Conservation (phyloP, 2,113 vertebrate genomes). For the Cheilinus undulatus region DNA sequence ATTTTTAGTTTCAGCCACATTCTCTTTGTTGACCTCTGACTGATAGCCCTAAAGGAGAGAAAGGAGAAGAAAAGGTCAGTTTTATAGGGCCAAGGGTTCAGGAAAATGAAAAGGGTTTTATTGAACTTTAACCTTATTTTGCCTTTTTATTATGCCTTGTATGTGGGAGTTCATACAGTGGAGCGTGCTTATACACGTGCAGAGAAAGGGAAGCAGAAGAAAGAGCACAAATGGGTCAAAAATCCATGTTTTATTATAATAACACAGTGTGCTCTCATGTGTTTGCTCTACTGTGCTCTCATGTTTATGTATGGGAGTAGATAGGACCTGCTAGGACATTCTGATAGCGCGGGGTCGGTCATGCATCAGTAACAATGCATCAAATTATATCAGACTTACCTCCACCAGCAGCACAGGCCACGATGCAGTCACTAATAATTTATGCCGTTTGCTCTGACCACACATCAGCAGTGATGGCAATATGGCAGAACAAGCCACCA, state of each 20-base stretch:
- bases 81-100: slow-evolving; percentile 49
- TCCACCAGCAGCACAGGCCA: slow-evolving; percentile 45
- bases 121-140: slow-evolving; percentile 33
- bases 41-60: slow-evolving; percentile 17
- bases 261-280: slow-evolving; percentile 21
- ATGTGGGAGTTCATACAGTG: background rate
- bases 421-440: slow-evolving; percentile 59
- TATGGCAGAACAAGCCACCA: slow-evolving; percentile 47
- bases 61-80: slow-evolving; percentile 30
- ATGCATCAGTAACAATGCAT: slow-evolving; percentile 71
- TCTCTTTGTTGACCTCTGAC: slow-evolving; percentile 20
- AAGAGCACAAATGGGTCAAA: slow-evolving; percentile 17
- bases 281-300: slow-evolving; percentile 41
- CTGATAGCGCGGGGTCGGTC: slow-evolving; percentile 47
- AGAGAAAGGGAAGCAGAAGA: background rate
- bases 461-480: slow-evolving; percentile 50
- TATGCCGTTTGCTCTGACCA: slow-evolving; percentile 55
- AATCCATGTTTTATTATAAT: slow-evolving; percentile 42
- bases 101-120: slow-evolving; percentile 30
- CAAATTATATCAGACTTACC: slow-evolving; percentile 70
- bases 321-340: slow-evolving; percentile 48
- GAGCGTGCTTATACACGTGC: background rate
- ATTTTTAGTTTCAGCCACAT: slow-evolving; percentile 32
- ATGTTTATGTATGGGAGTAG: slow-evolving; percentile 69
- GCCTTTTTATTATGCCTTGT: slow-evolving; percentile 14